phyloP scores from a whole-genome alignment of 2,113 vertebrate genomes.

The Excalfactoria chinensis region DNA sequence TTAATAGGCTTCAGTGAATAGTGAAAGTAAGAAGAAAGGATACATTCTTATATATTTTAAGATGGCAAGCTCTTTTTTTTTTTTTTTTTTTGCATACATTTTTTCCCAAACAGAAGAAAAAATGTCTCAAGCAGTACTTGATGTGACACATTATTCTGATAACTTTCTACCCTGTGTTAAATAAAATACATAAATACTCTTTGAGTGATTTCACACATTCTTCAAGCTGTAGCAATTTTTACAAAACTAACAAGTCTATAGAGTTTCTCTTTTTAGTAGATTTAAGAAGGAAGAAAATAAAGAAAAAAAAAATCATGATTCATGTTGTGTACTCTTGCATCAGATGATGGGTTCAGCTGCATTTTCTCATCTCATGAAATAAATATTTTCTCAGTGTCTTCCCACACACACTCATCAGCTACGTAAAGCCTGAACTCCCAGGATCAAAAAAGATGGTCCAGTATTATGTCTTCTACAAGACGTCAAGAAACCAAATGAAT shows the following conservation, averaged over 20 bases:
- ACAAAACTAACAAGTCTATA: neutral
- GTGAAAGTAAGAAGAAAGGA: neutral
- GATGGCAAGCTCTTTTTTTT: rapidly evolving
- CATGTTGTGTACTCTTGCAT: neutral
- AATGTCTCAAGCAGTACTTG: neutral
- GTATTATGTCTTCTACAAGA: neutral
- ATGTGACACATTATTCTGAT: neutral
- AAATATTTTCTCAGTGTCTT: neutral
- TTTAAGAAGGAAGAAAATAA: neutral
- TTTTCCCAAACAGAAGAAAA: neutral
- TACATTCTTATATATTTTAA: neutral
- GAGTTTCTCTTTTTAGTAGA: neutral
- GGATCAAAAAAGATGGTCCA: neutral
- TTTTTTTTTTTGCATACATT: neutral
- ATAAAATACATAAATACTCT: neutral
- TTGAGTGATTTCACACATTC: neutral
- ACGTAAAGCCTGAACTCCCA: neutral
- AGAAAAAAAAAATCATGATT: neutral
- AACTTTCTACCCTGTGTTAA: neutral
- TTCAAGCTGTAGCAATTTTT: neutral
- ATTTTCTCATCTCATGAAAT: neutral
- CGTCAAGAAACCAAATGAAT: neutral
- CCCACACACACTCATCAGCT: neutral
- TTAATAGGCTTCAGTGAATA: neutral
- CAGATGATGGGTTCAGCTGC: neutral